Evolutionary conservation across 1,140 invertebrate species (phyloP).

Genomic region (Pristionchus pacificus): DNA sequence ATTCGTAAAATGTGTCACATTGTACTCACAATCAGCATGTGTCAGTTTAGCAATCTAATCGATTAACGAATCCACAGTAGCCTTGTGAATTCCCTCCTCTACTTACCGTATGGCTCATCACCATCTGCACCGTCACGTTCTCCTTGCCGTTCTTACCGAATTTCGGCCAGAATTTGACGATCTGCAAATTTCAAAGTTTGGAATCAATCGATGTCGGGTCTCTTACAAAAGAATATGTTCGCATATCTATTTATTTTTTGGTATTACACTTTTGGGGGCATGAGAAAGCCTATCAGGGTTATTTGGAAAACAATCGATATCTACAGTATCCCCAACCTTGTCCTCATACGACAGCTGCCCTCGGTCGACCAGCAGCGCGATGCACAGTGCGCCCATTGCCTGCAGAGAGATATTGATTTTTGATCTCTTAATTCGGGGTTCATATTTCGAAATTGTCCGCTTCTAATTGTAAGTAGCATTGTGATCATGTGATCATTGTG

Average conservation of each 20-base stretch:
- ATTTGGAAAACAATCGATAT: no score
- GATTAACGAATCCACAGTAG: no score
- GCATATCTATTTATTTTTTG: no score
- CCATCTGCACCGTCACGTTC: constrained; percentile 57
- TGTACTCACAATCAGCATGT: no score
- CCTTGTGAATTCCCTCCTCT: no score
- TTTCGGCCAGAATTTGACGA: constrained; percentile 58
- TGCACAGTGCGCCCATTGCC: constrained; percentile 47
- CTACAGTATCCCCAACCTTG: constrained; percentile 54
- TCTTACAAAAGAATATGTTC: no score
- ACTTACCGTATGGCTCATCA: constrained; percentile 57
- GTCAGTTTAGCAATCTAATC: no score
- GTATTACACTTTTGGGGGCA: no score
- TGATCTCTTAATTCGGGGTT: not conserved
- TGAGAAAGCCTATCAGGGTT: no score
- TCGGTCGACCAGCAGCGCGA: constrained; percentile 56
- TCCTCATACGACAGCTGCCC: constrained; percentile 54
- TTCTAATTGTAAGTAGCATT: not conserved
- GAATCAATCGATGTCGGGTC: no score
- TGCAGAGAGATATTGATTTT: constrained; percentile 40
- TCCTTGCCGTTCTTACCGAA: constrained; percentile 58
- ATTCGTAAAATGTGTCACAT: constrained; percentile 10
- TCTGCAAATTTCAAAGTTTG: not conserved
- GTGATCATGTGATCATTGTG: not conserved
- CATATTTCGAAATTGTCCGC: not conserved